A percentile compares a stretch with the other conserved stretches of the same genome.
Conservation (phyloP, 2,888 invertebrate species). For the Sarcophaga rosellei region DNA sequence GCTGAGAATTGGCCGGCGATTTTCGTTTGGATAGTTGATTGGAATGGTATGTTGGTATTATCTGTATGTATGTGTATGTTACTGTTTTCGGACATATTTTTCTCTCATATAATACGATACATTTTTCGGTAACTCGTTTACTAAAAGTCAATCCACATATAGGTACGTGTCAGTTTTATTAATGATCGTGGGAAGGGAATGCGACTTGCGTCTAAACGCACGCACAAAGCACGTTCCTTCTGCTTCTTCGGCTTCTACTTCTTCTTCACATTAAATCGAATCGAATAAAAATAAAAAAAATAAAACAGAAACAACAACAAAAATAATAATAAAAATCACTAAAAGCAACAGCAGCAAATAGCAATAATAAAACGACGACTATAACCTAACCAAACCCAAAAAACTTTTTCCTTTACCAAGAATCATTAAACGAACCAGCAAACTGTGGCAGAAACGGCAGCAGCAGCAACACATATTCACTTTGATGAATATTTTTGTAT, state of each 20-base stretch:
- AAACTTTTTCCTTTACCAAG: conserved; percentile 52
- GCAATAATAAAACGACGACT: conserved; percentile 32
- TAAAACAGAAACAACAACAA: conserved; percentile 2
- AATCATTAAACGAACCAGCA: conserved; percentile 58
- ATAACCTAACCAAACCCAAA: conserved; percentile 43
- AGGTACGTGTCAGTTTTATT: conserved; percentile 80
- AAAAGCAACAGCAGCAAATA: conserved; percentile 37
- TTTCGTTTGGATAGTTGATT: background rate
- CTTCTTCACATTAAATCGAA: conserved; percentile 23
- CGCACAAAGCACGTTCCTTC: conserved; percentile 68
- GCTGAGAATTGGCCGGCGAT: background rate
- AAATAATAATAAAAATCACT: background rate
- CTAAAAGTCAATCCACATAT: conserved; percentile 74
- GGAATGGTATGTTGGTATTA: background rate
- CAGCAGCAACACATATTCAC: conserved; percentile 26
- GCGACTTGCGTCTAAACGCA: conserved; percentile 70
- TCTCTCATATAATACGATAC: conserved; percentile 63
- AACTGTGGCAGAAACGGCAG: conserved; percentile 43
- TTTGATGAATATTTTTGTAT: conserved; percentile 1
- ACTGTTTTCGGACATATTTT: conserved; percentile 44
- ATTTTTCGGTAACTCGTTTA: conserved; percentile 69
- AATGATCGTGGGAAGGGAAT: conserved; percentile 80
- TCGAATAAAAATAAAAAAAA: background rate
- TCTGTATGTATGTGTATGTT: background rate
- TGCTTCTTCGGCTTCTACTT: conserved; percentile 27